phyloP scores from a whole-genome alignment of 2,888 invertebrate species.

The Campaea margaritaria region DNA sequence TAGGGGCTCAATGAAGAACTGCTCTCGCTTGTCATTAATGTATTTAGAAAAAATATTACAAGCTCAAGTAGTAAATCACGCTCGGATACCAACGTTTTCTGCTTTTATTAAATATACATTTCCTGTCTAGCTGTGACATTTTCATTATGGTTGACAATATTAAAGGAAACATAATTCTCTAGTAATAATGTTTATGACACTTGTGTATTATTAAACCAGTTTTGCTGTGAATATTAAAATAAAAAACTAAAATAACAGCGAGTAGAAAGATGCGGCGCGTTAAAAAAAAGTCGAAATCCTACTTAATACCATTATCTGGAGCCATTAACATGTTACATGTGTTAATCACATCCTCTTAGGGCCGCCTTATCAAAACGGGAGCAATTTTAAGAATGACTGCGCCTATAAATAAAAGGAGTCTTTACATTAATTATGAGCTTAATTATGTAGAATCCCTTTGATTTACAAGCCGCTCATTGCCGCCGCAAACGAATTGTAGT shows the following conservation, averaged over 20 bases:
- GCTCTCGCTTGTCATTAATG: slow-evolving; percentile 63
- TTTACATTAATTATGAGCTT: slow-evolving; percentile 85
- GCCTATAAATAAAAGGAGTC: slow-evolving; percentile 80
- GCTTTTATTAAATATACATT: slow-evolving; percentile 67
- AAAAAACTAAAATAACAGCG: slow-evolving; percentile 43
- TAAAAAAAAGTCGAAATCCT: slow-evolving; percentile 48
- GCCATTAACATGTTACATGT: slow-evolving; percentile 75
- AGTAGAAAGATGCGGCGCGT: slow-evolving; percentile 36
- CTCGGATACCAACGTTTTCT: slow-evolving; percentile 51
- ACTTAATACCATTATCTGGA: slow-evolving; percentile 63
- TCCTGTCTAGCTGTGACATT: slow-evolving; percentile 68
- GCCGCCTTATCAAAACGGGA: slow-evolving; percentile 76
- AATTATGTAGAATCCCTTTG: slow-evolving; percentile 85
- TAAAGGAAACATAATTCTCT: slow-evolving; percentile 72
- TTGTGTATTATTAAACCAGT: slow-evolving; percentile 40
- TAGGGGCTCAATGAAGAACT: slow-evolving; percentile 58
- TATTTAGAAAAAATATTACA: slow-evolving; percentile 69
- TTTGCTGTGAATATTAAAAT: slow-evolving; percentile 44
- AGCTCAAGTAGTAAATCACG: slow-evolving; percentile 69
- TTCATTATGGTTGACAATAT: slow-evolving; percentile 64
- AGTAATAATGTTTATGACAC: slow-evolving; percentile 58
- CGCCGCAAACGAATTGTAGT: slow-evolving; percentile 82
- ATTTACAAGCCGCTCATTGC: slow-evolving; percentile 83
- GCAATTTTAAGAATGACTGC: slow-evolving; percentile 81
- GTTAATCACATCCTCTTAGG: slow-evolving; percentile 74